These are phyloP conservation scores for Crenichthys baileyi DNA, from an alignment of 2,797 vertebrate species.

Conservation along the genomic window DNA sequence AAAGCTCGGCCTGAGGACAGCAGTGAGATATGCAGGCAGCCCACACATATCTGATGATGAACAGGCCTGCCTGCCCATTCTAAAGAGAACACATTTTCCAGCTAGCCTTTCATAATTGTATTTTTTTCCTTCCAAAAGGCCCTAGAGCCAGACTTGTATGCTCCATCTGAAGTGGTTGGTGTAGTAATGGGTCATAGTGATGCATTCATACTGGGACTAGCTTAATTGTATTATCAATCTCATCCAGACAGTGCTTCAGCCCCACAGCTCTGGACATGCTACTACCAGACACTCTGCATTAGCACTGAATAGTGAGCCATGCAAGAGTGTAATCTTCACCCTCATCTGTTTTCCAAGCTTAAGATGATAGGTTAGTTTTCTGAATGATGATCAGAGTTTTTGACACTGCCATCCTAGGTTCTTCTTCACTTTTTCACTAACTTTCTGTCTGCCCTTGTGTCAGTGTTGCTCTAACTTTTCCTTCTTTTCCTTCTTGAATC, in stretches of 20 bases:
- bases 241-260: constrained; percentile 77
- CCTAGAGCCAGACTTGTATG: constrained; percentile 76
- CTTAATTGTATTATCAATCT: constrained; percentile 86
- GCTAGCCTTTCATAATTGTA: constrained; percentile 79
- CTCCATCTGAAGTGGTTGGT: constrained; percentile 80
- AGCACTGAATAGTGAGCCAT: constrained; percentile 58
- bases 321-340: constrained; percentile 60
- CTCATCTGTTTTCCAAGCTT: constrained; percentile 61
- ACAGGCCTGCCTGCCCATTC: constrained; percentile 80
- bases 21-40: constrained; percentile 75
- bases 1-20: constrained; percentile 75
- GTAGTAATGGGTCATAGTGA: constrained; percentile 82
- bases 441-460: constrained; percentile 23
- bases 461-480: constrained; percentile 33
- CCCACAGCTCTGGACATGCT: constrained; percentile 77
- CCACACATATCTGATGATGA: constrained; percentile 82
- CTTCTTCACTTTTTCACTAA: constrained; percentile 24
- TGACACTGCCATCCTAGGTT: constrained; percentile 11
- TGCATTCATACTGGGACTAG: constrained; percentile 80
- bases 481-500: constrained; percentile 31
- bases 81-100: constrained; percentile 82
- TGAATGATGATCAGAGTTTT: constrained; percentile 39
- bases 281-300: constrained; percentile 70
- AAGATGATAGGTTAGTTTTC: constrained; percentile 42
- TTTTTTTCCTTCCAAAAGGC: constrained; percentile 71